Evolutionary conservation across 2,113 vertebrate species (phyloP).

Genomic region (Eptesicus fuscus): DNA sequence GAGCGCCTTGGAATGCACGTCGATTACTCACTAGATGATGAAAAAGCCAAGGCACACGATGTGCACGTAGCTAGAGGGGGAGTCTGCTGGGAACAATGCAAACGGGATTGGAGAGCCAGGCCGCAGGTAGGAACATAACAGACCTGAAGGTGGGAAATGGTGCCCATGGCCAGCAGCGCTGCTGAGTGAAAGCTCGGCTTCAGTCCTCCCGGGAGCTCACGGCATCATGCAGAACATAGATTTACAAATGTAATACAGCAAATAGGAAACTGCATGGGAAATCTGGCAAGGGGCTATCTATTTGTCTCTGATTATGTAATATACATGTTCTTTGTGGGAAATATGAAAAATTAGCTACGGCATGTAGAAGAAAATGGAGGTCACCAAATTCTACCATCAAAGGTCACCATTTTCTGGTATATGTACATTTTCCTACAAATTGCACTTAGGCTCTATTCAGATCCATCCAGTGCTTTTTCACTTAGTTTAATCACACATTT

Average conservation of each 20-base stretch:
- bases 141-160: background rate
- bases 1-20: background rate
- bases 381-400: background rate
- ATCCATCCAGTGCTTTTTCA: background rate
- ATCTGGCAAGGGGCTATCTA: background rate
- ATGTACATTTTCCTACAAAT: background rate
- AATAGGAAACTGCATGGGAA: background rate
- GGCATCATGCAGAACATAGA: background rate
- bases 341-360: background rate
- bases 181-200: background rate
- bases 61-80: background rate
- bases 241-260: background rate
- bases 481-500: background rate
- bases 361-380: background rate
- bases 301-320: background rate
- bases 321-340: background rate
- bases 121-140: rapidly evolving
- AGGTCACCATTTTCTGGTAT: background rate
- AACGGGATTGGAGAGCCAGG: background rate
- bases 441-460: background rate
- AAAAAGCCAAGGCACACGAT: rapidly evolving
- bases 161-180: background rate
- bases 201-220: background rate
- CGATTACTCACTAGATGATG: background rate
- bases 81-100: background rate